Percentiles rank a stretch among this genome's conserved stretches.
Evolutionary conservation across 2,113 vertebrate species (phyloP).

Genomic region (Tachysurus vachellii): DNA sequence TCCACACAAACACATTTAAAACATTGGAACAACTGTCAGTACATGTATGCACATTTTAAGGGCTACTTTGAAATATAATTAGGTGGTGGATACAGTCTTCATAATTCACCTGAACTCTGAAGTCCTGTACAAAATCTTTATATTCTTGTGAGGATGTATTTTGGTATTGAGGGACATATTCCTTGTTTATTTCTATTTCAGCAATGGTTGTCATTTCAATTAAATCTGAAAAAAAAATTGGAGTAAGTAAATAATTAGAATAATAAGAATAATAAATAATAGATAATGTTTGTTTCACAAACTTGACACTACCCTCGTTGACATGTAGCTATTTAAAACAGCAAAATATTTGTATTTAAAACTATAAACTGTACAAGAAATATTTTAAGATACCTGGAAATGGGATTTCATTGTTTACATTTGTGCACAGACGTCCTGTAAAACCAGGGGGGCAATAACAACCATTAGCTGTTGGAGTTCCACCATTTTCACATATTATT

Average conservation of each 20-base stretch:
- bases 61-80: not conserved
- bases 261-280: not conserved
- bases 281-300: not conserved
- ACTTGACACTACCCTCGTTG: not conserved
- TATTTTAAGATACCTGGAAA: conserved; percentile 29
- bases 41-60: not conserved
- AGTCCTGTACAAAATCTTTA: not conserved
- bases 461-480: conserved; percentile 23
- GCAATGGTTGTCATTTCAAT: conserved; percentile 26
- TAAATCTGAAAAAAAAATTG: conserved; percentile 30
- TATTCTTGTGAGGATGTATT: conserved; percentile 9
- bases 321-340: not conserved
- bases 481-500: conserved; percentile 45
- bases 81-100: not conserved
- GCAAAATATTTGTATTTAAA: not conserved
- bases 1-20: not conserved
- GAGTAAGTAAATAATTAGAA: not conserved
- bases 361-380: not conserved
- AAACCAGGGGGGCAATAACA: conserved; percentile 30
- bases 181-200: conserved; percentile 6
- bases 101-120: conserved; percentile 20
- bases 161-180: not conserved
- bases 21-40: not conserved
- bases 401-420: not conserved
- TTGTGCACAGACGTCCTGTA: conserved; percentile 16